Evolutionary conservation across 2,888 invertebrate species (phyloP).

Genomic region (Tinea semifulvella): DNA sequence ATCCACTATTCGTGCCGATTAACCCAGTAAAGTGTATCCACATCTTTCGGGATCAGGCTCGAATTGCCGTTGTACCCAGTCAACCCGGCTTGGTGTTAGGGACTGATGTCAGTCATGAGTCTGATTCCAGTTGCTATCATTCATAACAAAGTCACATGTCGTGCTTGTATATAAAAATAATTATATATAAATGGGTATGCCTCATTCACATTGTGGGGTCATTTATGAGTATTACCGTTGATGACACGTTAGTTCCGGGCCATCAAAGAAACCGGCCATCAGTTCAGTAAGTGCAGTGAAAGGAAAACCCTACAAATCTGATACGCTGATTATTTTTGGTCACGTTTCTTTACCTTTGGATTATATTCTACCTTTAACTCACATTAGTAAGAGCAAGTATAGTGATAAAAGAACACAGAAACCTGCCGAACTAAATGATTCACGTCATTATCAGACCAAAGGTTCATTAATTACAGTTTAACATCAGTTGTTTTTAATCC

Average conservation of each 20-base stretch:
- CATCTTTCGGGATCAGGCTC: no score
- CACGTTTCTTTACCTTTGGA: slow-evolving; percentile 30
- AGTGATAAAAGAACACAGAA: background rate
- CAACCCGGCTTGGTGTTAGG: no score
- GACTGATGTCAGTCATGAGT: no score
- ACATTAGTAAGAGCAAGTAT: background rate
- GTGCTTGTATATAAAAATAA: no score
- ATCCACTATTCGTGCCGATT: no score
- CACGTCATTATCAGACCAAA: background rate
- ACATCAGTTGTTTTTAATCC: background rate
- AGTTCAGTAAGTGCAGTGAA: slow-evolving; percentile 21
- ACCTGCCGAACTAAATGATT: background rate
- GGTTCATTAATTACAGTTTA: background rate
- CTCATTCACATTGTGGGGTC: background rate
- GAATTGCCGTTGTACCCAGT: no score
- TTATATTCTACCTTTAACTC: background rate
- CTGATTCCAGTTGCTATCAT: no score
- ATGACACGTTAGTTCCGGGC: slow-evolving; percentile 11
- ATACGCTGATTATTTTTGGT: slow-evolving; percentile 34
- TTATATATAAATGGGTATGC: background rate
- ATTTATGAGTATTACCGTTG: background rate
- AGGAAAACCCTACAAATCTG: slow-evolving; percentile 35
- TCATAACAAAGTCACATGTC: no score
- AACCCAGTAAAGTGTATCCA: no score
- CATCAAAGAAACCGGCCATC: slow-evolving; percentile 13